Percentiles rank a stretch among this genome's conserved stretches.
Conservation (phyloP, 2,113 vertebrate species). For the Hippoglossus stenolepis region DNA sequence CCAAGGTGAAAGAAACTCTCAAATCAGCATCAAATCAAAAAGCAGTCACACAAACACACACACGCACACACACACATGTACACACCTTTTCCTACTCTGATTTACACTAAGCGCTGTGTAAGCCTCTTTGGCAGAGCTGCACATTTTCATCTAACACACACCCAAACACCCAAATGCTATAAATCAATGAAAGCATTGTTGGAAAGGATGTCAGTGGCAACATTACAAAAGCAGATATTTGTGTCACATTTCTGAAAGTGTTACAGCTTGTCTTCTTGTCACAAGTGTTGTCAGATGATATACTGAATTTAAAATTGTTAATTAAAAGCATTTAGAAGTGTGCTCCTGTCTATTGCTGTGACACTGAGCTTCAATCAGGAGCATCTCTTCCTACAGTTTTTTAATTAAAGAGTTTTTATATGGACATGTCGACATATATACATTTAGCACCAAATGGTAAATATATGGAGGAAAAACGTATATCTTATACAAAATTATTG, state of each 20-base stretch:
- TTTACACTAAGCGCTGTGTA: background rate
- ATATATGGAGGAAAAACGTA: too few species aligned
- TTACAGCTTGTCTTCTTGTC: background rate
- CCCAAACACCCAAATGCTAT: background rate
- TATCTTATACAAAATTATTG: too few species aligned
- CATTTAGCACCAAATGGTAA: too few species aligned
- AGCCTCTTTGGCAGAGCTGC: background rate
- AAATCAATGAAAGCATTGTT: background rate
- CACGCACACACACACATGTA: too few species aligned
- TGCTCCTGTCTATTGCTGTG: background rate
- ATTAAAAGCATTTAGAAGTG: too few species aligned
- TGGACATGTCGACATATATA: too few species aligned
- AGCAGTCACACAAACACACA: background rate
- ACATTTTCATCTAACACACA: background rate
- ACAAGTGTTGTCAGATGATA: too few species aligned
- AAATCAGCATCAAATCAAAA: conserved; percentile 18
- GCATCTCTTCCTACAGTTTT: background rate
- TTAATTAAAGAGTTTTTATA: too few species aligned
- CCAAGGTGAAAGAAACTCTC: conserved; percentile 9
- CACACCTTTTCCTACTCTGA: background rate
- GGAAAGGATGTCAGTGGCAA: background rate
- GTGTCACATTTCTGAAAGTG: background rate
- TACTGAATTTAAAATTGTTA: background rate
- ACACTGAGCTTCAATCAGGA: background rate
- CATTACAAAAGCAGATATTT: background rate